A percentile compares a stretch with the other conserved stretches of the same genome.
Conservation (phyloP, 2,888 invertebrate species). For the Lasioglossum leucozonium region DNA sequence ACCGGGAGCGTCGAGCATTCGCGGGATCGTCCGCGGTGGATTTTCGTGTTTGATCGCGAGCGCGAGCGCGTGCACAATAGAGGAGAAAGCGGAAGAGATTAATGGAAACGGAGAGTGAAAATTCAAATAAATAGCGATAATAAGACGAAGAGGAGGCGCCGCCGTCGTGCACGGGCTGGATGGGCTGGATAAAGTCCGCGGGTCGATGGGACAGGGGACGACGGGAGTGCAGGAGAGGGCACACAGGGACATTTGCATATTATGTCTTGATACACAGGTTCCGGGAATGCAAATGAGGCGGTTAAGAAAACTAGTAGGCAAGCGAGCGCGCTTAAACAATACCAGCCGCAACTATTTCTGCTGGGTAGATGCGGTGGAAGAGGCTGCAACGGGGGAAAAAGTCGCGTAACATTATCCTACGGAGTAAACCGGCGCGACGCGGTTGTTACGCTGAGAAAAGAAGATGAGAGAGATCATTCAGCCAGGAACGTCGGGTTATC, state of each 20-base stretch:
- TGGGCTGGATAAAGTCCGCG: conserved; percentile 21
- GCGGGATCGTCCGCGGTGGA: conserved; percentile 11
- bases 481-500: not conserved
- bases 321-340: conserved; percentile 50
- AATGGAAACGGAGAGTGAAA: conserved; percentile 55
- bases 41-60: conserved; percentile 25
- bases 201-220: conserved; percentile 9
- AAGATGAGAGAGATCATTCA: not conserved
- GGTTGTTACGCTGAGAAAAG: not conserved
- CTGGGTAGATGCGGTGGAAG: conserved; percentile 19
- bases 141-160: conserved; percentile 53
- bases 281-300: conserved; percentile 61
- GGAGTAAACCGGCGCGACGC: not conserved
- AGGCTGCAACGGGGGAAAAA: not conserved
- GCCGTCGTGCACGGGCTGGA: conserved; percentile 5
- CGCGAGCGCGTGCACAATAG: conserved; percentile 26
- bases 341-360: conserved; percentile 49
- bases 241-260: conserved; percentile 53
- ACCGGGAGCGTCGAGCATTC: conserved; percentile 7
- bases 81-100: conserved; percentile 58
- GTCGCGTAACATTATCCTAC: conserved; percentile 8
- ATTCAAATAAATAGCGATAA: conserved; percentile 53
- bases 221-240: conserved; percentile 14
- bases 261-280: conserved; percentile 56
- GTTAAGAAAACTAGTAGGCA: conserved; percentile 57